Base-by-base conservation (phyloP, 2,888 invertebrate genomes). In the Cryptus armator region DNA sequence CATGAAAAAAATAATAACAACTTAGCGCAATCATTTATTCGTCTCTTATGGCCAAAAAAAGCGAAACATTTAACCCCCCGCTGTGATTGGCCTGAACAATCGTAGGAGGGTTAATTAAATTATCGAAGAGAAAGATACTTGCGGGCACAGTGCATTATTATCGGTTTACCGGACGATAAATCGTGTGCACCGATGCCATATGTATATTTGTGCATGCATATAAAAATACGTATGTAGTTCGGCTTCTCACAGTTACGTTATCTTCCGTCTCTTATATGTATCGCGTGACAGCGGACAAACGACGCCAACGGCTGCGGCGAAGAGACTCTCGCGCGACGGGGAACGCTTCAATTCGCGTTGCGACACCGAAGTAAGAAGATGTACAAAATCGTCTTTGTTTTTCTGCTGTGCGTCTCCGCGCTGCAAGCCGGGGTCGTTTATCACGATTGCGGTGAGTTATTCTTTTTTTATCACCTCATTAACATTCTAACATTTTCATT, bases 371-470 rank as follows among this genome's bases (percentile, higher is more conserved):
- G 64, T 16, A 67, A 32, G 87, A 91, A 88, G 84, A 91, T 91
- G 90, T 84, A 70, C 53, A 84, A 75, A 76, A 81, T 81, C 19
- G 70, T 71, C 81, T 83, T 68, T 66, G 71, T 85, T 62, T 76
- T 87, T 16, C 37, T 89, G 48, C 77, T 89, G 7, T 84, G 87
- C 75, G 67, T 81, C 48, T 79, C 74, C 51, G 85, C 71, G 10
- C 78, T 85, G 12, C 70, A 59, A 43, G 66, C 80, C 32, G 84
- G 83, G 62, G 80, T 85, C 6, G 72, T 29, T 16, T 84, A 86
- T 66, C 56, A 10, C 5, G 79, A 89, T 81, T 90, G 90, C 71
- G 90, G 90, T 90, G 48, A 86, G 89, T 83, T 9, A 75, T 71
- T 19, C 37, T 2, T 72, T 74, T 10, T 43, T 24, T 62, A 79